Conservation (phyloP, 2,888 invertebrate genomes). For the Amphipyra tragopoginis region DNA sequence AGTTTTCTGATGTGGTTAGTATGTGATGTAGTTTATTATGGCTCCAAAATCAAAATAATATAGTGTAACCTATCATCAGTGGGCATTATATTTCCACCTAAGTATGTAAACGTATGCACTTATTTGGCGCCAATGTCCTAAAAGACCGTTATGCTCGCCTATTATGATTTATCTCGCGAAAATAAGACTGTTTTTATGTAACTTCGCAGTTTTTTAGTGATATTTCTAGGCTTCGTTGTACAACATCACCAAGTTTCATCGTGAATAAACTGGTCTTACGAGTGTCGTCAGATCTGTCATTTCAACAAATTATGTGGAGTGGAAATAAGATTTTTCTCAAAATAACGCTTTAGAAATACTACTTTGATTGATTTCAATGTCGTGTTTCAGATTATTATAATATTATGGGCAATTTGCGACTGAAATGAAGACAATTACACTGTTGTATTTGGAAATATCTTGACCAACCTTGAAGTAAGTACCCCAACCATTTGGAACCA, state of each 20-base stretch:
- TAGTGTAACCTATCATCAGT: constrained; percentile 44
- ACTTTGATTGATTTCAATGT: constrained; percentile 35
- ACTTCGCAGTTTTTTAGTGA: constrained; percentile 42
- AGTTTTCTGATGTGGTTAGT: constrained; percentile 72
- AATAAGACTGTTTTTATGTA: constrained; percentile 52
- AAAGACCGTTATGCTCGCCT: constrained; percentile 83
- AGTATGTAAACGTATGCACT: constrained; percentile 87
- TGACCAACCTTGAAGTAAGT: constrained; percentile 89
- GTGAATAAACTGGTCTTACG: constrained; percentile 84
- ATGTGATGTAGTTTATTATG: constrained; percentile 41
- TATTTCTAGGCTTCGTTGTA: constrained; percentile 52
- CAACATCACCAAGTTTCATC: constrained; percentile 67
- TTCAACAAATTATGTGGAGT: constrained; percentile 74
- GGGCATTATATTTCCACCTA: constrained; percentile 44
- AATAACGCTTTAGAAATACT: constrained; percentile 38
- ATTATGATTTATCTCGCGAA: constrained; percentile 53
- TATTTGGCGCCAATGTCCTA: constrained; percentile 88
- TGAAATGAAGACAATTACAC: constrained; percentile 83
- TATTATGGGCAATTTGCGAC: constrained; percentile 65
- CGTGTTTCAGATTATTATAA: constrained; percentile 72
- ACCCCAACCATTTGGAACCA: constrained; percentile 62
- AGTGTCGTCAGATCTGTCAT: constrained; percentile 89
- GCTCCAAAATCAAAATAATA: constrained; percentile 33
- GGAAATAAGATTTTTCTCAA: constrained; percentile 66
- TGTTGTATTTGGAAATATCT: constrained; percentile 84